Evolutionary conservation across 2,113 vertebrate species (phyloP).

Genomic region (Psilopsiagon aurifrons): DNA sequence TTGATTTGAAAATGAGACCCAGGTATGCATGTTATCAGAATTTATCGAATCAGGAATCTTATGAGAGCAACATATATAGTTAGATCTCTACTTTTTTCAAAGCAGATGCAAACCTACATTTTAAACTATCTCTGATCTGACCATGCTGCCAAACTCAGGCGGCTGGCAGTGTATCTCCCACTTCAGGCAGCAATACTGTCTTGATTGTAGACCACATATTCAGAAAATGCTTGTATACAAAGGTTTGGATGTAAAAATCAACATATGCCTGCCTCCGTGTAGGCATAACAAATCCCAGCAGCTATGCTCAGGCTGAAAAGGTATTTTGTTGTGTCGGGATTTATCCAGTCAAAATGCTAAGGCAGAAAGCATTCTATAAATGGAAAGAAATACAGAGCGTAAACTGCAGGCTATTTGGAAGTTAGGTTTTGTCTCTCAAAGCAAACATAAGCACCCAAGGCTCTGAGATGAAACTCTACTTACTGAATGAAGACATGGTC

Average conservation of each 20-base stretch:
- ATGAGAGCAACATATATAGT: background rate
- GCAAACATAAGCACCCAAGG: background rate
- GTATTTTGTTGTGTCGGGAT: background rate
- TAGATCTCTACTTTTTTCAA: background rate
- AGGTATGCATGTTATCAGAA: background rate
- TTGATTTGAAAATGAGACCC: background rate
- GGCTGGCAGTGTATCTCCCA: background rate
- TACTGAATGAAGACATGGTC: background rate
- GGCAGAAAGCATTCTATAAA: background rate
- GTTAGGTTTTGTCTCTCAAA: background rate
- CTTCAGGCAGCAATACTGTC: background rate
- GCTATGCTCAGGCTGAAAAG: background rate
- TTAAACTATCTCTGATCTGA: background rate
- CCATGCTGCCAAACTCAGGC: background rate
- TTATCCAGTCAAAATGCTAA: background rate
- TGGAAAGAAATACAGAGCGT: background rate
- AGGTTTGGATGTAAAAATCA: background rate
- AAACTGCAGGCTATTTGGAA: background rate
- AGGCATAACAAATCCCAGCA: background rate
- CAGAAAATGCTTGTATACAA: background rate
- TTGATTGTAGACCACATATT: background rate
- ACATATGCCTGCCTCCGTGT: background rate
- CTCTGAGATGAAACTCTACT: background rate
- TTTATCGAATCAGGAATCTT: background rate
- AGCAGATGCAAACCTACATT: background rate